phyloP scores from a whole-genome alignment of 2,797 vertebrate species.

The Gambusia yucatana region DNA sequence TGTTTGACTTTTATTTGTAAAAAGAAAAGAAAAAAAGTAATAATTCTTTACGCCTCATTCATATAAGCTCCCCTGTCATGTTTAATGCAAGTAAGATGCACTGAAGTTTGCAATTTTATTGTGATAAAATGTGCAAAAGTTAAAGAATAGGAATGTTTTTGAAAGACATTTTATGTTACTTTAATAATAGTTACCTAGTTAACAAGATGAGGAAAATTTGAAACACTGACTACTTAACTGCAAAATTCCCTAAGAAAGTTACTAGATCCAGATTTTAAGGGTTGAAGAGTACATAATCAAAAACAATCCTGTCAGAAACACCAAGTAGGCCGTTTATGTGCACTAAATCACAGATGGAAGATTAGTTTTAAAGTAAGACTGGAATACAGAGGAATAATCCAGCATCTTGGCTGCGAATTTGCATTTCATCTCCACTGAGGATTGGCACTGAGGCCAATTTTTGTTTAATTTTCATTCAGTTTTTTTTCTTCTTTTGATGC shows the following conservation, averaged over 20 bases:
- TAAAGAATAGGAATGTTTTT: background rate
- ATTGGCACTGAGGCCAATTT: conserved; percentile 11
- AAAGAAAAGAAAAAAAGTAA: background rate
- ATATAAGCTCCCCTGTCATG: background rate
- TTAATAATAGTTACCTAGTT: background rate
- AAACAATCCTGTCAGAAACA: conserved; percentile 4
- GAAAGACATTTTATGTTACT: background rate
- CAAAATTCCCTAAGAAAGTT: background rate
- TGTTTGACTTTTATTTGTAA: background rate
- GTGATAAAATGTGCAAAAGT: background rate
- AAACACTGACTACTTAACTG: background rate
- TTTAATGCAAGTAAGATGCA: background rate
- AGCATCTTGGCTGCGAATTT: conserved; percentile 9
- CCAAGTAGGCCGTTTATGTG: background rate
- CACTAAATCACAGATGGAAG: background rate
- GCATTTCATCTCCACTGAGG: background rate
- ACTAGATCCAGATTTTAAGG: background rate
- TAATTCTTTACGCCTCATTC: background rate
- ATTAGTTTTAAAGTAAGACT: conserved; percentile 12
- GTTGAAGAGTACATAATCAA: background rate
- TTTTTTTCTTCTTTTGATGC: conserved; percentile 28
- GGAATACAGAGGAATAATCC: conserved; percentile 20
- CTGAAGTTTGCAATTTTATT: background rate
- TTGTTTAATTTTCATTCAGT: conserved; percentile 15
- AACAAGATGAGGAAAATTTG: background rate